Base-by-base conservation (phyloP, 2,797 vertebrate species). In the Alcedo quadribrachys region DNA sequence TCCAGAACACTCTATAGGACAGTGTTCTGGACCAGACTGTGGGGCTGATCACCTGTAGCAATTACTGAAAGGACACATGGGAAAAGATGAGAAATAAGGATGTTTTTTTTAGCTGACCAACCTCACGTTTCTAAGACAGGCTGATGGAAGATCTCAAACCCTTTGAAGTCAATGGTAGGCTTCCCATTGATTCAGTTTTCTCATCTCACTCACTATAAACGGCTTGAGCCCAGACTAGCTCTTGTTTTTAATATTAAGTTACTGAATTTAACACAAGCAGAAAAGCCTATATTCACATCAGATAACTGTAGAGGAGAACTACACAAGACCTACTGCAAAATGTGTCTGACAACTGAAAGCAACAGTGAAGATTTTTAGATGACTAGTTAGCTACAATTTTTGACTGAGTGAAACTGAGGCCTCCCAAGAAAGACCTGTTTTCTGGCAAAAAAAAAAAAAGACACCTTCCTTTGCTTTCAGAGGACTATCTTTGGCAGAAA, bases 131-230 rank as follows among this genome's bases (percentile, higher is more conserved):
- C 66, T 70, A 74, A 87, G 73, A 85, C 83, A 87, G 58, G 69
- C 69, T 58, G 58, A n/a, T 37, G 35, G 65, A 91, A 81, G 73
- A 69, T 82, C 76, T 83, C 2, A 0, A 55, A 78, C 0, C 16
- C 57, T 63, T 82, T 28, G 3, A 87, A 83, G 58, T 12, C 77
- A 43, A 55, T 0, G 4, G 32, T 1, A 10, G 69, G 68, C 69
- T 61, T 92, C 73, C 57, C 82, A 91, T 46, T 37, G 33, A n/a
- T 71, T 73, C 82, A 27, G 51, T 45, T 66, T 53, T 57, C 80
- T 89, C 73, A 65, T 58, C 82, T 71, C 2, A 2, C 69, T 70
- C 66, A 32, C 62, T 50, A 37, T 30, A 54, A 87, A 58, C 37
- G 71, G 62, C 51, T 87, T 33, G 45, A 18, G 35, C n/a, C 15